phyloP scores from a whole-genome alignment of 1,140 invertebrate species.

The Aporrectodea caliginosa region DNA sequence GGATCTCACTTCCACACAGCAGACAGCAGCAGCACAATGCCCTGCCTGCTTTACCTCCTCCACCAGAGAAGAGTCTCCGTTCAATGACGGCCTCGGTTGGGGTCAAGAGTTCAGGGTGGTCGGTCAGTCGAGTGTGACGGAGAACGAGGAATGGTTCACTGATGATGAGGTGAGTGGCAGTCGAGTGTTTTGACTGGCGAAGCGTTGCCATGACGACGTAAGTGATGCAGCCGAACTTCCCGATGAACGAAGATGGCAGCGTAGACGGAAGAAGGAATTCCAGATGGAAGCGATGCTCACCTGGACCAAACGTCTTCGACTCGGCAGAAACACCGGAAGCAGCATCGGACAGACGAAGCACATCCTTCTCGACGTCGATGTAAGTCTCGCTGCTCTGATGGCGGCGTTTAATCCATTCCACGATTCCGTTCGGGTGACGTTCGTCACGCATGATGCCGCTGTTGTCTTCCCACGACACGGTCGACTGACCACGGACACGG shows the following conservation, averaged over 20 bases:
- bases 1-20: constrained; percentile 40
- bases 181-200: constrained; percentile 35
- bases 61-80: constrained; percentile 2
- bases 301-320: constrained; percentile 32
- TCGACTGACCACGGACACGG: constrained; percentile 31
- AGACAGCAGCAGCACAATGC: constrained; percentile 33
- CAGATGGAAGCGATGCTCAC: constrained; percentile 46
- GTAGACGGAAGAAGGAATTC: constrained; percentile 47
- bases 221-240: constrained; percentile 54
- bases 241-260: constrained; percentile 54
- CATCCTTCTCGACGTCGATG: constrained; percentile 38
- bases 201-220: constrained; percentile 51
- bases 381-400: constrained; percentile 41
- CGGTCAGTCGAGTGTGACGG: constrained; percentile 31
- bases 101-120: constrained; percentile 22
- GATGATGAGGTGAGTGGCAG: constrained; percentile 36
- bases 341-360: constrained; percentile 4
- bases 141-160: constrained; percentile 53
- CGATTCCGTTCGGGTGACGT: not conserved
- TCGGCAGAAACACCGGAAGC: no score
- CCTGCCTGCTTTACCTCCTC: constrained; percentile 39
- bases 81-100: not conserved
- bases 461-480: constrained; percentile 47
- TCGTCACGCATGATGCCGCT: not conserved
- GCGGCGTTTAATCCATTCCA: not conserved